These are phyloP conservation scores for Sardina pilchardus DNA, from an alignment of 2,113 vertebrate species.

Conservation along the genomic window DNA sequence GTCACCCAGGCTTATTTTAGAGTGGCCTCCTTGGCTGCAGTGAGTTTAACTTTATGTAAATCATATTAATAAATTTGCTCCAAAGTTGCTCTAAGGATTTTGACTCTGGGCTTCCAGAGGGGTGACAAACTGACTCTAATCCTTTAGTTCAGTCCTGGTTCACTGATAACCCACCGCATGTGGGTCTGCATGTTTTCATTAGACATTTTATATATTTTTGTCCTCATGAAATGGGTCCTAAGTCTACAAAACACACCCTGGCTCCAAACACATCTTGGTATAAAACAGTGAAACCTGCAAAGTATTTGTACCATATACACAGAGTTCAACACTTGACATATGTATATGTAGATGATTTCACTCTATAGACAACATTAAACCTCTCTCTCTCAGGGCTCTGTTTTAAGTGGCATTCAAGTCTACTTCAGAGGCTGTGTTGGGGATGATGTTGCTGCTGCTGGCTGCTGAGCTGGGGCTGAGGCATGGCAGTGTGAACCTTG, in stretches of 20 bases:
- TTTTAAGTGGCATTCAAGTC: not conserved
- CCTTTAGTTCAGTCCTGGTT: slow-evolving; percentile 55
- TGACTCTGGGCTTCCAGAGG: slow-evolving; percentile 53
- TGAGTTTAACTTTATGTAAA: slow-evolving; percentile 77
- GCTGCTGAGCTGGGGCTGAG: not conserved
- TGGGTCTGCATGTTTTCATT: not conserved
- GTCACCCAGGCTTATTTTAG: slow-evolving; percentile 78
- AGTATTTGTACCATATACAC: not conserved
- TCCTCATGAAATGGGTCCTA: not conserved
- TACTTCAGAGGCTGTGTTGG: not conserved
- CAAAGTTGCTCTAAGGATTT: slow-evolving; percentile 64
- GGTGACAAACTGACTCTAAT: slow-evolving; percentile 68
- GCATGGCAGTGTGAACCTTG: slow-evolving; percentile 31
- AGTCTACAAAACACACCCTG: not conserved
- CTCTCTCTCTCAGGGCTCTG: not conserved
- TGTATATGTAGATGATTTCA: too few relatives aligned
- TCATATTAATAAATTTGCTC: slow-evolving; percentile 77
- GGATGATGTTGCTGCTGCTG: not conserved
- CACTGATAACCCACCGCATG: slow-evolving; percentile 31
- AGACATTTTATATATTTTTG: not conserved
- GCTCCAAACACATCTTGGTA: not conserved
- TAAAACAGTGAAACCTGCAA: not conserved
- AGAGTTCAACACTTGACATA: not conserved
- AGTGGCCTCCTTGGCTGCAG: slow-evolving; percentile 66
- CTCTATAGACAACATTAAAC: not conserved